Evolutionary conservation across 2,797 vertebrate genomes (phyloP), one percentile per base, ranked within the genome.

Genomic region (Falco peregrinus): DNA sequence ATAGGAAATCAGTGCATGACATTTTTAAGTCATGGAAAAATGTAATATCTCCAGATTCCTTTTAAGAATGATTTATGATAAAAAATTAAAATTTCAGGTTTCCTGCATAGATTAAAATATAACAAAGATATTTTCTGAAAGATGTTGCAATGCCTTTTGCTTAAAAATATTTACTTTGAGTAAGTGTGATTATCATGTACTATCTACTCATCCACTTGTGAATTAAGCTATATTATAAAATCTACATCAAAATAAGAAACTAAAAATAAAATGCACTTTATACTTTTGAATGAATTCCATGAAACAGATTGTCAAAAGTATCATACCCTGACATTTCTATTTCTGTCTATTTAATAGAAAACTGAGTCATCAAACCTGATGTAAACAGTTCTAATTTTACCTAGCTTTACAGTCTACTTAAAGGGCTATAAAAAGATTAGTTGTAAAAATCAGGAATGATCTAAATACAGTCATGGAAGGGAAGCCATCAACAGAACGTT

Each of bases 351-450:
- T 53, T 73, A 84, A 61, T 37, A 84, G 43, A 77, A 93, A 87
- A 70, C 45, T 87, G 86, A 93, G 43, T 89, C 79, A 92, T 77
- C 57, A 53, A 90, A 91, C 59, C 53, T 77, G 57, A 56, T 89
- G 67, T 84, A 93, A 96, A 80, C 70, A 93, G 81, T 37, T 89
- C 81, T 77, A 77, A 91, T 91, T 96, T 91, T 70, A 89, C 56
- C 43, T 51, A 69, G 19, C 26, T 68, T 89, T 63, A 31, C n/a
- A 68, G 37, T 84, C 74, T 74, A 24, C 84, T 82, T 53, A 57
- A 64, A 77, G 43, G 47, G 41, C 51, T 87, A 65, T 73, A 70
- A 87, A 73, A 89, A 86, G 84, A 65, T 57, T 7, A 78, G 48
- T 57, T 87, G 83, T 60, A 70, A 73, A 79, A 81, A 78, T 63